Conservation (phyloP, 2,888 invertebrate species). For the Acronicta leporina region DNA sequence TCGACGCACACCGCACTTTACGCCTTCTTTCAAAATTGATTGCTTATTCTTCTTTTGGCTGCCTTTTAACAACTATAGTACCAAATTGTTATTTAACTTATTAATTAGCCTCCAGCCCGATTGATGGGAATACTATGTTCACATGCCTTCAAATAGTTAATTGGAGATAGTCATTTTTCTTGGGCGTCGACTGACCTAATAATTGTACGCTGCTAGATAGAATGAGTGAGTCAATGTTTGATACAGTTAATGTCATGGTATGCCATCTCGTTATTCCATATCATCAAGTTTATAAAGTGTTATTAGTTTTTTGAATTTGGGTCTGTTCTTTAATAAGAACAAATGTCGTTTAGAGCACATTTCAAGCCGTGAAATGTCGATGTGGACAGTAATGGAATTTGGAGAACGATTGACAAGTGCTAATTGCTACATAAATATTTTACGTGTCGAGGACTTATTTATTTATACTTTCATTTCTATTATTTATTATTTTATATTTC, state of each 20-base stretch:
- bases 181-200: conserved; percentile 59
- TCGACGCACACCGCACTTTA: conserved; percentile 73
- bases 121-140: conserved; percentile 47
- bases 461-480: conserved; percentile 7
- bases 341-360: conserved; percentile 11
- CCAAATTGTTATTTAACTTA: conserved; percentile 73
- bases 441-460: background rate
- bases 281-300: conserved; percentile 40
- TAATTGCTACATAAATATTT: conserved; percentile 20
- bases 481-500: background rate
- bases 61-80: conserved; percentile 70
- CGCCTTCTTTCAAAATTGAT: conserved; percentile 78
- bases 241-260: conserved; percentile 64
- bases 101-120: conserved; percentile 59
- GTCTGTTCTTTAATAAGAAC: conserved; percentile 3
- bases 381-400: conserved; percentile 15
- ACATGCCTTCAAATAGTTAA: conserved; percentile 57
- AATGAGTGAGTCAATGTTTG: conserved; percentile 67
- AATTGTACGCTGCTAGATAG: conserved; percentile 57
- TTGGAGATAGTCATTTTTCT: conserved; percentile 64
- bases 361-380: conserved; percentile 7
- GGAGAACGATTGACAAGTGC: conserved; percentile 16
- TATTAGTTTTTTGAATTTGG: conserved; percentile 26
- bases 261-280: conserved; percentile 58
- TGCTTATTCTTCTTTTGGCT: conserved; percentile 72